A percentile compares a stretch with the other conserved stretches of the same genome.
Conservation (phyloP, 2,113 vertebrate species). For the Clarias gariepinus region DNA sequence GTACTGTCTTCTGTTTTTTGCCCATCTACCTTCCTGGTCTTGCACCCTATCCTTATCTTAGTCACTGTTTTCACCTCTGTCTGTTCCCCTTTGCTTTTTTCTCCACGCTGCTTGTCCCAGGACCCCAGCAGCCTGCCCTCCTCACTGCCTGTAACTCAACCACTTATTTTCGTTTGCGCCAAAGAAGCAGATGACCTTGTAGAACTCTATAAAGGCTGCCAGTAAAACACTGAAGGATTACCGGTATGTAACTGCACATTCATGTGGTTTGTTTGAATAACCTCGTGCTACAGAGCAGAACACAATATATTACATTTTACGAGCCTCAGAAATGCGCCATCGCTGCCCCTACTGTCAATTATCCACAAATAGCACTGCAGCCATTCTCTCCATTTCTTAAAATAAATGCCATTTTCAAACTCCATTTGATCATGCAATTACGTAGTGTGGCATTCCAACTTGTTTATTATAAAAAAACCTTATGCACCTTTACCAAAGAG, state of each 20-base stretch:
- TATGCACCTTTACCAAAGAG: constrained; percentile 46
- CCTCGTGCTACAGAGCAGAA: constrained; percentile 65
- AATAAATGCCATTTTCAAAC: constrained; percentile 34
- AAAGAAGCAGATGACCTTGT: constrained; percentile 65
- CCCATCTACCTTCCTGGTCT: constrained; percentile 21
- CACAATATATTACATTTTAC: constrained; percentile 79
- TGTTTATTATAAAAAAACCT: constrained; percentile 31
- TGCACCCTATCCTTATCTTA: not conserved
- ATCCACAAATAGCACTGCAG: constrained; percentile 60
- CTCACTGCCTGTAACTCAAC: constrained; percentile 65
- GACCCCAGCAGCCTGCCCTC: constrained; percentile 59
- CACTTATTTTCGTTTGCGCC: constrained; percentile 64
- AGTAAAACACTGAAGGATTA: constrained; percentile 78
- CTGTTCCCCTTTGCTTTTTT: constrained; percentile 9
- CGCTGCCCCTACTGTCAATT: constrained; percentile 57
- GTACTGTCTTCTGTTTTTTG: not conserved
- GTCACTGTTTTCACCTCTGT: constrained; percentile 30
- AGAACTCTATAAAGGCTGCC: constrained; percentile 75
- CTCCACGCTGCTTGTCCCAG: constrained; percentile 48
- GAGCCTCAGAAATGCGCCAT: constrained; percentile 63
- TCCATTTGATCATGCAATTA: constrained; percentile 15
- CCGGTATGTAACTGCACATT: constrained; percentile 78
- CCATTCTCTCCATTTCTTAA: constrained; percentile 27
- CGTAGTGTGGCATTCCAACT: not conserved
- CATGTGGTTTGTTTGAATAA: constrained; percentile 81